Percentiles rank a stretch among this genome's conserved stretches.
Evolutionary conservation across 2,888 invertebrate species (phyloP).

Genomic region (Leucania comma): DNA sequence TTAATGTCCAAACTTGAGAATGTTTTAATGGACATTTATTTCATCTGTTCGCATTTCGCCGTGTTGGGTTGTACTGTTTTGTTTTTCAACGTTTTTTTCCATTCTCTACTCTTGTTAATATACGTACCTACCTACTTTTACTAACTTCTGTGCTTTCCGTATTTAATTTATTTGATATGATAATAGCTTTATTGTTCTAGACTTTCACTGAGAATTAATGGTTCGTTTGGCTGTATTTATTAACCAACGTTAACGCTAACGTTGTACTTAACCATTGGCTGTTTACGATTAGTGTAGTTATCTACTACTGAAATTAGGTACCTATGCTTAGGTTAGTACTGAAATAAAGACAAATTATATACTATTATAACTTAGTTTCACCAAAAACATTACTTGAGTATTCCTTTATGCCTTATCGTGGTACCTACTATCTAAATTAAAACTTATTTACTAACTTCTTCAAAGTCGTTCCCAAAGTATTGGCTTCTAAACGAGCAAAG

Average conservation of each 20-base stretch:
- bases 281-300: not conserved
- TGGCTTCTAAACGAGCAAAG: conserved; percentile 43
- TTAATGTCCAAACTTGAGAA: conserved; percentile 69
- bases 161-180: conserved; percentile 33
- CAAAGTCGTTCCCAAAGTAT: conserved; percentile 34
- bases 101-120: conserved; percentile 50
- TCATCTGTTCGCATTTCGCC: conserved; percentile 57
- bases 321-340: not conserved
- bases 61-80: conserved; percentile 46
- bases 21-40: conserved; percentile 63
- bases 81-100: conserved; percentile 28
- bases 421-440: conserved; percentile 39
- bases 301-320: not conserved
- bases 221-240: conserved; percentile 10
- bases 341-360: not conserved
- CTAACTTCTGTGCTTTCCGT: conserved; percentile 27
- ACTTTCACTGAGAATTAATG: conserved; percentile 43
- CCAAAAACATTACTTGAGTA: conserved; percentile 15
- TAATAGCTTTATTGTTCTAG: conserved; percentile 47
- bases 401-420: conserved; percentile 11
- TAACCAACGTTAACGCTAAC: conserved; percentile 7
- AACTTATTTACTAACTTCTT: conserved; percentile 28
- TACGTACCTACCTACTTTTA: conserved; percentile 34
- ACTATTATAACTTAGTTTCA: not conserved
- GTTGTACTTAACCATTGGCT: not conserved